Base-by-base conservation (phyloP, 2,113 vertebrate genomes). In the Hypocryptadius cinnamomeus region DNA sequence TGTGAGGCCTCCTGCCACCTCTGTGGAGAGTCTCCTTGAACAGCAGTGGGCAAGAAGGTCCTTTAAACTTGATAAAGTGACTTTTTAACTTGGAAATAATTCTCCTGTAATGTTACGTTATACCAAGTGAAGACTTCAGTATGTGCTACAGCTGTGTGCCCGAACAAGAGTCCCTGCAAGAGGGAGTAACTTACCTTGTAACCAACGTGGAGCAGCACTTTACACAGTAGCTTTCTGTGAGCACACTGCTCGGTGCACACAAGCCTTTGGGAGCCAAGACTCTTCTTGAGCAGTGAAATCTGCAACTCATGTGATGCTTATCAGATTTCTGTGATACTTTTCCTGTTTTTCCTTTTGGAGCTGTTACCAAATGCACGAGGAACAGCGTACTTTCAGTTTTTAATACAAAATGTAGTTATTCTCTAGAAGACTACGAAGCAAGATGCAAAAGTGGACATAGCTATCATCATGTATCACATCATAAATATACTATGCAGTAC, bases 221-320 rank as follows among this genome's bases (percentile, higher is more conserved):
- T 0, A 0, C 6, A 3, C 31, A 31, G 39, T 5, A 7, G 20
- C 31, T 48, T 23, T 3, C 13, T 13, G 5, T 13, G 33, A 48
- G 5, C 35, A 30, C 24, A 0, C 12, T 23, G 54, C 40, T 48
- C 4, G 0, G 35, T 17, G 10, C 6, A 5, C 15, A 3, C 8
- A 5, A n/a, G 45, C 24, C 47, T 15, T n/a, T 24, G 56, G n/a
- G 39, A 42, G 30, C 8, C 24, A 12, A 8, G 31, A 13, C 17
- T 45, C 11, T 37, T 71, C 13, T 51, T 68, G n/a, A 63, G 21
- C 13, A 6, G 8, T 65, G n/a, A 35, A 76, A 68, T 76, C 15
- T 77, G 33, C 21, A 69, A 22, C 12, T 30, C 28, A 10, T 7
- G 2, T 0, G 3, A 4, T 44, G 5, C 21, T 76, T 72, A 35